Conservation (phyloP, 2,113 vertebrate genomes). For the Monopterus albus region DNA sequence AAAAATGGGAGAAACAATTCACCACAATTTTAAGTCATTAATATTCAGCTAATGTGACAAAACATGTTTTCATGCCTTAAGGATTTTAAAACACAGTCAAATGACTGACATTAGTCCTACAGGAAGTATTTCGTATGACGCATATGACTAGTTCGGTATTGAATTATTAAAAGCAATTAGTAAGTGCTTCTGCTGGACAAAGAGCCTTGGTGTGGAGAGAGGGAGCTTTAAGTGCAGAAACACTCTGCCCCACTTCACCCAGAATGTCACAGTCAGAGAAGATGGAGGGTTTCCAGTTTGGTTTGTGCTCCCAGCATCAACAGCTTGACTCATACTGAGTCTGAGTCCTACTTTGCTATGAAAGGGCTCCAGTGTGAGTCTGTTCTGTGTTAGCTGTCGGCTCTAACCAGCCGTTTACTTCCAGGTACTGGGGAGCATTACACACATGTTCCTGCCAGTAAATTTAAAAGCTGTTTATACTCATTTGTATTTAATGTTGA, state of each 20-base stretch:
- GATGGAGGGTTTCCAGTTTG: conserved; percentile 15
- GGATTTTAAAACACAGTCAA: no score
- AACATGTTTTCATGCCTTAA: not conserved
- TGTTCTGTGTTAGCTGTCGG: conserved; percentile 7
- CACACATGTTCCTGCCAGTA: conserved; percentile 19
- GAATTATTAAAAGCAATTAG: conserved; percentile 9
- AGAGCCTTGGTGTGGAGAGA: conserved; percentile 32
- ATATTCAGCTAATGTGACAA: no score
- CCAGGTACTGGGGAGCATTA: not conserved
- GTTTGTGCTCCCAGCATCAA: conserved; percentile 11
- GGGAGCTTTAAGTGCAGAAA: conserved; percentile 6
- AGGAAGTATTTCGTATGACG: no score
- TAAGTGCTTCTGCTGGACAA: conserved; percentile 16
- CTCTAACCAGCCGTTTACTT: not conserved
- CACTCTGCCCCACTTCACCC: conserved; percentile 16
- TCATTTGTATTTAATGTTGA: not conserved
- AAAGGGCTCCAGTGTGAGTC: not conserved
- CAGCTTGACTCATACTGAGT: not conserved
- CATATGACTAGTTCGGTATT: no score
- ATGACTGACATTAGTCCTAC: no score
- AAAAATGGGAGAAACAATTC: no score
- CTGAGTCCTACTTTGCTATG: not conserved
- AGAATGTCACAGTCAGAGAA: not conserved
- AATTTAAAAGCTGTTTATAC: conserved; percentile 18
- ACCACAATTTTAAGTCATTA: no score